Conservation (phyloP, 2,113 vertebrate species). For the Macquaria ambigua region DNA sequence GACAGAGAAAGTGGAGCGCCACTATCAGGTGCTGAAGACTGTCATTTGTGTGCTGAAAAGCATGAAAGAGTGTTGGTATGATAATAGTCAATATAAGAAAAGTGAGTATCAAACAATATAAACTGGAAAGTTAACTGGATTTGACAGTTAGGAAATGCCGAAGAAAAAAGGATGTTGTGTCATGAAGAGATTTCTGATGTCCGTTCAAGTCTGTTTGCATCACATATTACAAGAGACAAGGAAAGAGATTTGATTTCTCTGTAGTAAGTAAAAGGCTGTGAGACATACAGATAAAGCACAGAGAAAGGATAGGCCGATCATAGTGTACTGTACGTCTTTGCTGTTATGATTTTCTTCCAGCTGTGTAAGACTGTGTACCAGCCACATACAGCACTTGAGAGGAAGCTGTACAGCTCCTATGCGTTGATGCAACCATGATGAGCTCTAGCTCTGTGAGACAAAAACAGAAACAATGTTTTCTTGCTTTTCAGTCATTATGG, state of each 20-base stretch:
- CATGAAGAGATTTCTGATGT: background rate
- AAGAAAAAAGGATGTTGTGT: background rate
- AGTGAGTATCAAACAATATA: background rate
- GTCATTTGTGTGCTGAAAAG: constrained; percentile 1
- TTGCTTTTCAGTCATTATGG: background rate
- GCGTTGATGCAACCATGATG: background rate
- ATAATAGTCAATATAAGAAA: background rate
- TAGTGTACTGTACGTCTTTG: background rate
- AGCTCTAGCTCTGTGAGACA: background rate
- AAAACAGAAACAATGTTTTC: too few relatives aligned
- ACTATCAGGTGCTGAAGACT: constrained; percentile 21
- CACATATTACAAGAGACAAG: background rate
- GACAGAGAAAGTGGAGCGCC: background rate
- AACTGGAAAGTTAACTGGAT: background rate
- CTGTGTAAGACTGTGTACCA: background rate
- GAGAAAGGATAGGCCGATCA: background rate
- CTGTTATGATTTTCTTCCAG: background rate
- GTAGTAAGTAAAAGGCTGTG: background rate
- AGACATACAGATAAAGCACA: background rate
- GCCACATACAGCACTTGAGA: background rate
- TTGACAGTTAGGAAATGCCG: too few relatives aligned
- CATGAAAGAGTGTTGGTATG: background rate
- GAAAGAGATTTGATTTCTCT: background rate
- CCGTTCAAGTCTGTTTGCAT: background rate
- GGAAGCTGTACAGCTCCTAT: background rate